Base-by-base conservation (phyloP, 2,888 invertebrate species). In the Allygus modestus region DNA sequence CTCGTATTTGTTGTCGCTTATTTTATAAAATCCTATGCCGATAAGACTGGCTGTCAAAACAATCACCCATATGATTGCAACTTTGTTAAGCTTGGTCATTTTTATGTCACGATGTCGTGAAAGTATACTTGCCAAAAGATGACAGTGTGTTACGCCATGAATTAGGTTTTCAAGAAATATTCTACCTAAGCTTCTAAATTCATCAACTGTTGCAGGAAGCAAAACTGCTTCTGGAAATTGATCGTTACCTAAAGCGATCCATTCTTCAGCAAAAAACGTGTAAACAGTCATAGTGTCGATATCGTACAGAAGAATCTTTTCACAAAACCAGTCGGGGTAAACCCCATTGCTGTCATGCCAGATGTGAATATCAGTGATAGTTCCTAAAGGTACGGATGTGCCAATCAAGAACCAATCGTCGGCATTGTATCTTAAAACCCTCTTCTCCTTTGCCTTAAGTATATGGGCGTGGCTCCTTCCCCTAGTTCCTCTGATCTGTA, bases 361-460 rank as follows among this genome's bases (percentile, higher is more conserved):
- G 20, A 65, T 65, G 65, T 65, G 65, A 2, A 65, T 31, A 9
- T 65, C 15, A 4, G 20, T 11, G 15, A 65, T 31, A 0, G 7
- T 65, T 4, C 65, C 65, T 15, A 65, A 31, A 12, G 17, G 2
- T 15, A 2, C 28, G 11, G 65, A 12, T 5, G 65, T 65, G 26
- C 28, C 0, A 0, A 65, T 28, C 15, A 65, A 65, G 31, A 65
- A 65, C 65, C 65, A 65, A 65, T 65, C 65, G n/a, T 65, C 65
- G 0, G 5, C 28, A 28, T 15, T 15, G 15, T 9, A 12, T 26
- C 65, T 65, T 9, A 65, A 28, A 1, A 65, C 65, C 17, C n/a
- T 65, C n/a, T 65, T 4, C 9, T 4, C 12, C 15, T 17, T 31
- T 0, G 28, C 26, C 17, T 65, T 65, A 12, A 65, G 31, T 1